Percentiles rank a stretch among this genome's conserved stretches.
Evolutionary conservation across 2,113 vertebrate genomes (phyloP).

Genomic region (Pitta sordida): DNA sequence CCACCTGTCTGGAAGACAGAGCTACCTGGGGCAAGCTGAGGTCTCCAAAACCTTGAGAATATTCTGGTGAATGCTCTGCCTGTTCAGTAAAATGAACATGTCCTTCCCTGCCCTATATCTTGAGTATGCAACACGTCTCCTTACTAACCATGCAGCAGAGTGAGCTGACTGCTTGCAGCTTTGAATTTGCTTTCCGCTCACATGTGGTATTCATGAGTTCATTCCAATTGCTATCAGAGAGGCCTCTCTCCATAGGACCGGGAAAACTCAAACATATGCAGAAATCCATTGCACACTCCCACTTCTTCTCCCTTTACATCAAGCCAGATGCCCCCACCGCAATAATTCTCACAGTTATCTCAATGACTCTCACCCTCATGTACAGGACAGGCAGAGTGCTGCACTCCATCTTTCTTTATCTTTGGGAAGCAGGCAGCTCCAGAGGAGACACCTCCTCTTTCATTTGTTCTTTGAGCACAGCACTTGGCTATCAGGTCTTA

Average conservation of each 20-base stretch:
- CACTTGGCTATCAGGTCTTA: slow-evolving; percentile 3
- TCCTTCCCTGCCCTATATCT: not conserved
- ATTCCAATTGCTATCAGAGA: slow-evolving; percentile 19
- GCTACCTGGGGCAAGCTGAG: not conserved
- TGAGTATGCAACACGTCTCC: not conserved
- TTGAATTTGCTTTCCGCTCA: slow-evolving; percentile 48
- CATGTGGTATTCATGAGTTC: not conserved
- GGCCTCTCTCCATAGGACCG: not conserved
- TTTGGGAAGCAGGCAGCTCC: slow-evolving; percentile 31
- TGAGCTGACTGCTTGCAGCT: not conserved
- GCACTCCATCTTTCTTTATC: slow-evolving; percentile 56
- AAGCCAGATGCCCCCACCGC: not conserved
- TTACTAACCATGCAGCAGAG: not conserved
- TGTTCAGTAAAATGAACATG: not conserved
- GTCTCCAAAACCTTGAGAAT: not conserved
- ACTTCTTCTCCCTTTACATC: not conserved
- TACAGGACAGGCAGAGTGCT: not conserved
- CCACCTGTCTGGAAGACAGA: not conserved
- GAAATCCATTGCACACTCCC: not conserved
- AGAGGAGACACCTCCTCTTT: not conserved
- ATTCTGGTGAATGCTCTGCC: not conserved
- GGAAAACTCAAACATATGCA: not conserved
- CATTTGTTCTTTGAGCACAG: not conserved
- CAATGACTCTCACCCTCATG: not conserved
- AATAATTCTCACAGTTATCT: not conserved